Conservation (phyloP, 2,113 vertebrate genomes). For the Sylvia atricapilla region DNA sequence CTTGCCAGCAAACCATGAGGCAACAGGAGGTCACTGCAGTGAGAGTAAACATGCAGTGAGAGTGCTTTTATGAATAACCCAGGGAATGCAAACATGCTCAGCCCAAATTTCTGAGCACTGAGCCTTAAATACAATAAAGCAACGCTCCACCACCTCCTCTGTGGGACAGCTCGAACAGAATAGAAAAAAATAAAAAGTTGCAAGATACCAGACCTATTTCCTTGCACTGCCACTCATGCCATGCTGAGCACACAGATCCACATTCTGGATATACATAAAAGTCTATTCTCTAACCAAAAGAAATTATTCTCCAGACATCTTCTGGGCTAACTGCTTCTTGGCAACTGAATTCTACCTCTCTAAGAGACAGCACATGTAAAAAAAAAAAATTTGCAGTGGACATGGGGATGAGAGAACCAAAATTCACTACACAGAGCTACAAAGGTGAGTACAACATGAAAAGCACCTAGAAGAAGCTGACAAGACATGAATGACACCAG, state of each 20-base stretch:
- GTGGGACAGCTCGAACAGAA: not conserved
- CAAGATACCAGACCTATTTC: not conserved
- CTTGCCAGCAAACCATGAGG: not conserved
- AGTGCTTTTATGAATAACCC: not conserved
- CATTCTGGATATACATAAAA: not conserved
- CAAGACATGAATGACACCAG: not conserved
- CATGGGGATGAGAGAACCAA: rapidly evolving
- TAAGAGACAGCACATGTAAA: not conserved
- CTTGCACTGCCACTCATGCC: not conserved
- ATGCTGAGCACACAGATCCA: rapidly evolving
- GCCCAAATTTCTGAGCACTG: slow-evolving; percentile 8
- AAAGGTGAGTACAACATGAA: not conserved
- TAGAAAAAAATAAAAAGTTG: not conserved
- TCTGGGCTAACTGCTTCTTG: not conserved
- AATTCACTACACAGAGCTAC: not conserved
- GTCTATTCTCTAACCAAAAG: not conserved
- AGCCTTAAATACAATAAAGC: not conserved
- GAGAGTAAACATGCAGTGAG: not conserved
- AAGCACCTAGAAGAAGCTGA: not conserved
- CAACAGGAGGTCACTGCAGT: not conserved
- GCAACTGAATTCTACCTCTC: not conserved
- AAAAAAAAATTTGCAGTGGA: not conserved
- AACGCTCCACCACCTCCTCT: not conserved
- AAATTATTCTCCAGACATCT: not conserved
- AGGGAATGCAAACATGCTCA: not conserved